Evolutionary conservation across 2,888 invertebrate genomes (phyloP).

Genomic region (Penaeus monodon): DNA sequence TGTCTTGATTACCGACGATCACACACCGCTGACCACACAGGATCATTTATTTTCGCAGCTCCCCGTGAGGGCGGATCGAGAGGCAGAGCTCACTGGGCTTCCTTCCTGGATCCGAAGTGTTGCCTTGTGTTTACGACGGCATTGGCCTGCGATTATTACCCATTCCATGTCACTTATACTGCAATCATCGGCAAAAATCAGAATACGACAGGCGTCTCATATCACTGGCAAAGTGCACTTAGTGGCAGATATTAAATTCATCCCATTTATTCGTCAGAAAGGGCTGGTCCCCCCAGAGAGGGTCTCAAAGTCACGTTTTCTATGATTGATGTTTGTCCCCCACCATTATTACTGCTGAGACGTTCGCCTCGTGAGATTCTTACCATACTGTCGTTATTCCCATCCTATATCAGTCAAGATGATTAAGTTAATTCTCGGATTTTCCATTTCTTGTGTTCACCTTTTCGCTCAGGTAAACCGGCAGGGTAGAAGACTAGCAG

Average conservation of each 20-base stretch:
- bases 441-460: slow-evolving; percentile 32
- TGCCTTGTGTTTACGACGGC: no score
- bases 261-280: slow-evolving; percentile 14
- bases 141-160: no score
- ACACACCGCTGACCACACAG: no score
- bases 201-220: no score
- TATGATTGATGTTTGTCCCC: slow-evolving; percentile 47
- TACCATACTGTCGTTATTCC: slow-evolving; percentile 25
- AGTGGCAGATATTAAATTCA: slow-evolving; percentile 9
- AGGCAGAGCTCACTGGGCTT: no score
- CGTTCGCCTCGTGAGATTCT: slow-evolving; percentile 5
- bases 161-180: no score
- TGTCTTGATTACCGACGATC: no score
- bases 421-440: slow-evolving; percentile 10
- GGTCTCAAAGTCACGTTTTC: slow-evolving; percentile 29
- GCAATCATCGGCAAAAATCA: no score
- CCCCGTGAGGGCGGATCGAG: no score
- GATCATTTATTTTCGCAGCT: no score
- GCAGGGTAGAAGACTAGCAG: slow-evolving; percentile 25
- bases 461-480: slow-evolving; percentile 35
- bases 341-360: slow-evolving; percentile 31
- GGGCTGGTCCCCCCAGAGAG: slow-evolving; percentile 1
- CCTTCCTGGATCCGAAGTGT: no score
- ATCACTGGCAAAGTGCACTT: slow-evolving; percentile 8
- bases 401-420: slow-evolving; percentile 44